phyloP scores from a whole-genome alignment of 2,888 invertebrate species.

The Nesidiocoris tenuis region DNA sequence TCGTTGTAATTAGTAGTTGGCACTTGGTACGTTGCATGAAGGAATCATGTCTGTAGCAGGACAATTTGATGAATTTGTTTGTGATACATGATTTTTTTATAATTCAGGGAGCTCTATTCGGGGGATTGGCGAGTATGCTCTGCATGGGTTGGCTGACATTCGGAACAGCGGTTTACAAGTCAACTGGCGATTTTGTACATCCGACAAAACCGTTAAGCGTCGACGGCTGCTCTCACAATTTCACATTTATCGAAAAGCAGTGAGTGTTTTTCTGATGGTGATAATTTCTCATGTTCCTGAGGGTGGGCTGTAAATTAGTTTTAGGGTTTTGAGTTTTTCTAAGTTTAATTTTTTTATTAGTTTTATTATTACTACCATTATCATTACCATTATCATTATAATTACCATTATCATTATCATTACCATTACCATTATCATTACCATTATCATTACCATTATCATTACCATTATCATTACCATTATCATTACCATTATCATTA shows the following conservation, averaged over 20 bases:
- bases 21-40: no score
- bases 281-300: no score
- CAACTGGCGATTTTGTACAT: constrained; percentile 30
- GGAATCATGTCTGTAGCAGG: no score
- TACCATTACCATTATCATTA: no score
- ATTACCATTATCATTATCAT: no score
- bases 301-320: no score
- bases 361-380: background rate
- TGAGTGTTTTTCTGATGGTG: constrained; percentile 1
- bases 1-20: no score
- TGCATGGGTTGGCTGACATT: constrained; percentile 35
- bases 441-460: no score
- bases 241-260: constrained; percentile 1
- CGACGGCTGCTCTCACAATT: constrained; percentile 33
- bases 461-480: no score
- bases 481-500: no score
- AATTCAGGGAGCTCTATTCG: constrained; percentile 37
- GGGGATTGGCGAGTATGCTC: constrained; percentile 24
- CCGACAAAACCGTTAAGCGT: constrained; percentile 29
- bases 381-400: background rate
- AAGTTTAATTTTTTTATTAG: background rate
- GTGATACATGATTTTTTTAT: no score
- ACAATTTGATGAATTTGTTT: no score
- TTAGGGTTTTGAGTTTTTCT: background rate
- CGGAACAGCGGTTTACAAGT: constrained; percentile 16